A percentile compares a stretch with the other conserved stretches of the same genome.
Conservation (phyloP, 2,797 vertebrate species). For the Miichthys miiuy region DNA sequence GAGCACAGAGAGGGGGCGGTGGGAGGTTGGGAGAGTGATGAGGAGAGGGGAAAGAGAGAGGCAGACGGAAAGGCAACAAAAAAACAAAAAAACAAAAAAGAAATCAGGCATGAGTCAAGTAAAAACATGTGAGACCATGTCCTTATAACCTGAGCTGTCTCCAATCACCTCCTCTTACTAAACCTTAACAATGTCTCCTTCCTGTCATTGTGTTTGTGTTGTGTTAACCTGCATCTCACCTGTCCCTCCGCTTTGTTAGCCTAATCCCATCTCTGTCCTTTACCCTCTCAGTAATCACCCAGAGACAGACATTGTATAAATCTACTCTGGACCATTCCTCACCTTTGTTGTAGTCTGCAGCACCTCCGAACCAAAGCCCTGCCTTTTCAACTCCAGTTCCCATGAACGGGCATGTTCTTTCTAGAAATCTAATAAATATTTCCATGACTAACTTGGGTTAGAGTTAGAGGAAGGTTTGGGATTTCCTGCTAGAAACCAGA, state of each 20-base stretch:
- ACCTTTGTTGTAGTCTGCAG: constrained; percentile 54
- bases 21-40: constrained; percentile 58
- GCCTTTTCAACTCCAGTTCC: constrained; percentile 39
- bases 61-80: constrained; percentile 33
- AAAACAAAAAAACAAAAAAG: constrained; percentile 5
- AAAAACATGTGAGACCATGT: constrained; percentile 46
- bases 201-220: constrained; percentile 57
- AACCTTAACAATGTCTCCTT: constrained; percentile 47
- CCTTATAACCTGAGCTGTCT: constrained; percentile 36
- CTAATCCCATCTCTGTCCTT: constrained; percentile 64
- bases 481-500: constrained; percentile 63
- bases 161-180: constrained; percentile 25
- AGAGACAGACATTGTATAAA: constrained; percentile 56
- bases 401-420: constrained; percentile 31
- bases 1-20: not conserved
- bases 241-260: constrained; percentile 59
- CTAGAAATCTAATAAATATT: constrained; percentile 37
- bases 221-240: constrained; percentile 74
- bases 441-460: constrained; percentile 45
- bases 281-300: constrained; percentile 53
- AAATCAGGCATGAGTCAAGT: constrained; percentile 22
- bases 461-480: constrained; percentile 35
- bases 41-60: constrained; percentile 62
- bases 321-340: constrained; percentile 42
- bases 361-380: constrained; percentile 42